These are phyloP conservation scores for Chiroxiphia lanceolata DNA, from an alignment of 2,797 vertebrate species.

Conservation along the genomic window DNA sequence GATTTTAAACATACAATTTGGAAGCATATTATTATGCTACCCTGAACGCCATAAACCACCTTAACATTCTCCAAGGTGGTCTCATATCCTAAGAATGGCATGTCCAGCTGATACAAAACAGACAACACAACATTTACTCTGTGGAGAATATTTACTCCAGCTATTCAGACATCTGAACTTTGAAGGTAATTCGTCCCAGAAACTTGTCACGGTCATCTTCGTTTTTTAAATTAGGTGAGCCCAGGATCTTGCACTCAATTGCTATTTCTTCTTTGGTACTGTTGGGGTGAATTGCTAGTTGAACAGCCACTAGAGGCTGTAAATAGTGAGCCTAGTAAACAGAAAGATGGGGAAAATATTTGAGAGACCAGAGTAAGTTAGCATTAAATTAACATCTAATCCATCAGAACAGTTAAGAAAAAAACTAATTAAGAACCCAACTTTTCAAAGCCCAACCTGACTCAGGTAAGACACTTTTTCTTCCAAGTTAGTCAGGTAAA, in stretches of 20 bases:
- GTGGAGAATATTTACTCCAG: conserved; percentile 49
- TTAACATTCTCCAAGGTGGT: conserved; percentile 71
- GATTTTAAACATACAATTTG: conserved; percentile 72
- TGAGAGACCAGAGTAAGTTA: not conserved
- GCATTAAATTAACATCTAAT: conserved; percentile 17
- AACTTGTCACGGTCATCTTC: conserved; percentile 90
- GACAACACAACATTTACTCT: conserved; percentile 73
- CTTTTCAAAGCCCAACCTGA: not conserved
- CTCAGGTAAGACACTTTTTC: not conserved
- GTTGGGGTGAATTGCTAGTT: conserved; percentile 77
- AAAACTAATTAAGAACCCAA: not conserved
- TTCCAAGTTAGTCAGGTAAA: not conserved
- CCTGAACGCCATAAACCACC: conserved; percentile 74
- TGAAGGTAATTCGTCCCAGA: conserved; percentile 88
- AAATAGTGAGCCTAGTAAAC: conserved; percentile 83
- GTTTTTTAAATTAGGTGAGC: conserved; percentile 82
- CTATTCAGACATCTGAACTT: conserved; percentile 82
- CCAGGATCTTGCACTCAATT: conserved; percentile 88
- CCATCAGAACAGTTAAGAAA: not conserved
- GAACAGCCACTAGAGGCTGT: conserved; percentile 90
- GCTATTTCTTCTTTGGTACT: conserved; percentile 75
- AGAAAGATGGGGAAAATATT: conserved; percentile 42
- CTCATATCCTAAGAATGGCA: conserved; percentile 76
- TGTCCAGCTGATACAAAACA: conserved; percentile 75
- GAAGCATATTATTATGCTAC: conserved; percentile 77